phyloP scores from a whole-genome alignment of 2,797 vertebrate species.

The Centroberyx gerrardi region DNA sequence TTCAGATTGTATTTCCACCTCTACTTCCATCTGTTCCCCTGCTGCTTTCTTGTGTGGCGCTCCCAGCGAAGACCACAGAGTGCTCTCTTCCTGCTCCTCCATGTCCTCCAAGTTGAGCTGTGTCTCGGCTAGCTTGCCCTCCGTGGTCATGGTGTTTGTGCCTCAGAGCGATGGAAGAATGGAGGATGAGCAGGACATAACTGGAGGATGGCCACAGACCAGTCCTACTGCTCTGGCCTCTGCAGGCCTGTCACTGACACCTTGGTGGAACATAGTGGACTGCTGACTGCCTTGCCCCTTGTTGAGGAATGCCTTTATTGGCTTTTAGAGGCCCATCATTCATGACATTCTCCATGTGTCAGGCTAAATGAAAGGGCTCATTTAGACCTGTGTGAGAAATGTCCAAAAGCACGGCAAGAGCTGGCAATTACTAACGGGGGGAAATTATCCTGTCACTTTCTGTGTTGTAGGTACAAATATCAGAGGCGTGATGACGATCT shows the following conservation, averaged over 20 bases:
- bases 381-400: constrained; percentile 63
- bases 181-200: constrained; percentile 22
- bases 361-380: constrained; percentile 42
- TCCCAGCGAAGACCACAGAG: constrained; percentile 24
- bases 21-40: constrained; percentile 53
- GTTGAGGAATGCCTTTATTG: constrained; percentile 61
- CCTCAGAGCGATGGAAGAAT: constrained; percentile 22
- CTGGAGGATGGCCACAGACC: constrained; percentile 16
- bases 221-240: constrained; percentile 4
- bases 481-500: background rate
- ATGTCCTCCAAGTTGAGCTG: constrained; percentile 51
- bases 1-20: constrained; percentile 40
- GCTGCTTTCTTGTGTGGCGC: constrained; percentile 12
- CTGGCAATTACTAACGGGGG: background rate
- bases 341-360: constrained; percentile 40
- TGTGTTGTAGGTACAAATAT: constrained; percentile 1
- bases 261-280: constrained; percentile 72
- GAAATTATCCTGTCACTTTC: constrained; percentile 11
- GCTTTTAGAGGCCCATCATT: constrained; percentile 33
- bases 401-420: background rate
- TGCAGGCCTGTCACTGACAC: constrained; percentile 64
- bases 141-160: constrained; percentile 27
- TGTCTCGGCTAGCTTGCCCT: constrained; percentile 11
- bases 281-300: constrained; percentile 54
- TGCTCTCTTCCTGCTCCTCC: constrained; percentile 37